Evolutionary conservation across 2,888 invertebrate genomes (phyloP), one percentile per base, ranked within the genome.

Genomic region (Hydriomena furcata): DNA sequence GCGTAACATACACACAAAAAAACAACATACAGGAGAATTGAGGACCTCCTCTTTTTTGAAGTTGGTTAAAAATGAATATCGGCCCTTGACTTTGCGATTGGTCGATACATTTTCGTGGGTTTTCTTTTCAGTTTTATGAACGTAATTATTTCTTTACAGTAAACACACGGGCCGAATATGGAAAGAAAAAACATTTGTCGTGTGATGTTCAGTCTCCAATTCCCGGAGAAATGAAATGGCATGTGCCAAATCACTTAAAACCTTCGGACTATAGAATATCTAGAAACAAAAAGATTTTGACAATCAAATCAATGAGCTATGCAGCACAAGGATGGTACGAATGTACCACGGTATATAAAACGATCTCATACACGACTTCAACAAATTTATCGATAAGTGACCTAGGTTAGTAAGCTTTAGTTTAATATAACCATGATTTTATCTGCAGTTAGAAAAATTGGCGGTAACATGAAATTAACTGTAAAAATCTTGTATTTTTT

Each of bases 351-450:
- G 12, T 11, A 8, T 32, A 46, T 5, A 42, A 5, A 34, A 27
- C 25, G 2, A 30, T 46, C 11, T 23, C 37, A 25, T 7, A 27
- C 21, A 17, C 25, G 23, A 32, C 21, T 11, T 17, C 11, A 11
- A 52, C 46, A 13, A 27, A 37, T 7, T 23, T 52, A 8, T 7
- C 23, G 4, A 52, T 52, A 10, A 23, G 7, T 8, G 32, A 42
- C 17, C 8, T 52, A 1, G 37, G 52, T 52, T 8, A 10, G 38
- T 37, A 17, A 17, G n/a, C n/a, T n/a, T n/a, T n/a, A n/a, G n/a
- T n/a, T n/a, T n/a, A n/a, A n/a, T n/a, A n/a, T n/a, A n/a, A n/a
- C n/a, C n/a, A n/a, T n/a, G n/a, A n/a, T n/a, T n/a, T n/a, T n/a
- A n/a, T n/a, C n/a, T n/a, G n/a, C n/a, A n/a, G n/a, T n/a, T n/a